A percentile compares a stretch with the other conserved stretches of the same genome.
These are phyloP conservation scores for Andricus curvator DNA, from an alignment of 2,888 invertebrate genomes.

Conservation along the genomic window DNA sequence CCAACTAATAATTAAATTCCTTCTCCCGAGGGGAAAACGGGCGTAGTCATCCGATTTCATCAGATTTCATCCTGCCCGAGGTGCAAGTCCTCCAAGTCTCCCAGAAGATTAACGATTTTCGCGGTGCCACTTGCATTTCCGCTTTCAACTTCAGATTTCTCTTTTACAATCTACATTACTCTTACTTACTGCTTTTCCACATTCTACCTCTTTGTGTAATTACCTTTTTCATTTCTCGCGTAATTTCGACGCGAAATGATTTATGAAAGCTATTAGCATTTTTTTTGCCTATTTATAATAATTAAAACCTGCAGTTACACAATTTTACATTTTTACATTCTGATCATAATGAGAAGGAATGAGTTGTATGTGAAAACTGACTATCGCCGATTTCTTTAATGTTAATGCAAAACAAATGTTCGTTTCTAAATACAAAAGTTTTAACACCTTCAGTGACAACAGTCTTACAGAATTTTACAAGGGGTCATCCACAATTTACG, in stretches of 20 bases:
- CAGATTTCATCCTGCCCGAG: conserved; percentile 19
- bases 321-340: too few relatives aligned
- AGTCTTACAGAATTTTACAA: too few relatives aligned
- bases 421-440: too few relatives aligned
- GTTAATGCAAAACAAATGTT: too few relatives aligned
- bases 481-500: too few relatives aligned
- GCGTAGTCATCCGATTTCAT: conserved; percentile 39
- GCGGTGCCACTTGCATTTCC: conserved; percentile 18
- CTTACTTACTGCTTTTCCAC: background rate
- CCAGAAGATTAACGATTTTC: conserved; percentile 35
- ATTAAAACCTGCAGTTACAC: too few relatives aligned
- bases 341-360: too few relatives aligned
- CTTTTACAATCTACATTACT: background rate
- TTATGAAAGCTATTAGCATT: conserved; percentile 10
- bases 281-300: too few relatives aligned
- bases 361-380: too few relatives aligned
- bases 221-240: background rate
- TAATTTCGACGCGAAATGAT: background rate
- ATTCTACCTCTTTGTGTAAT: conserved; percentile 15
- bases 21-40: conserved; percentile 51
- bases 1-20: conserved; percentile 72
- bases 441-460: too few relatives aligned
- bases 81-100: conserved; percentile 26
- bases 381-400: too few relatives aligned
- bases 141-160: conserved; percentile 32